These are phyloP conservation scores for Perizoma flavofasciatum DNA, from an alignment of 2,888 invertebrate genomes.

Conservation along the genomic window DNA sequence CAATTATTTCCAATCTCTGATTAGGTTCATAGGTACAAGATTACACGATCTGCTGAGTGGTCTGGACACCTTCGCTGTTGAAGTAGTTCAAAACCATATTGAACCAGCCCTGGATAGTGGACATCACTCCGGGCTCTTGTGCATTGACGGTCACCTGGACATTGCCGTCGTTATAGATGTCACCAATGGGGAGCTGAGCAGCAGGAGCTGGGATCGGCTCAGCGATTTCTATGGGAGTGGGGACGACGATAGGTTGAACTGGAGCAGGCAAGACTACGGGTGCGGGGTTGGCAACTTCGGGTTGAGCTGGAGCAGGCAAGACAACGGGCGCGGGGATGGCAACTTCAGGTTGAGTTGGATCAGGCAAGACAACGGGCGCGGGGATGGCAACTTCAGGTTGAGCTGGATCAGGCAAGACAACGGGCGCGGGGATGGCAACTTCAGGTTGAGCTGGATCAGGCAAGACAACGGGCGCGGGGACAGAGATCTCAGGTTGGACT, in stretches of 20 bases:
- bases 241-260: slow-evolving; percentile 6
- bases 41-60: slow-evolving; percentile 62
- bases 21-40: neutral
- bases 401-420: slow-evolving; percentile 22
- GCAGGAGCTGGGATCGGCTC: slow-evolving; percentile 24
- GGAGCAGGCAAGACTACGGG: slow-evolving; percentile 18
- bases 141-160: slow-evolving; percentile 61
- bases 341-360: slow-evolving; percentile 38
- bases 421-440: slow-evolving; percentile 19
- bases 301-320: slow-evolving; percentile 28
- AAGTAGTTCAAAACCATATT: slow-evolving; percentile 66
- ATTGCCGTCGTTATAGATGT: slow-evolving; percentile 63
- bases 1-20: slow-evolving; percentile 3
- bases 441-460: slow-evolving; percentile 18
- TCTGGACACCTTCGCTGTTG: slow-evolving; percentile 50
- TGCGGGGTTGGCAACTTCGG: slow-evolving; percentile 16
- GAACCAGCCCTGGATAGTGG: slow-evolving; percentile 66
- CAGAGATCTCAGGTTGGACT: slow-evolving; percentile 13
- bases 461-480: slow-evolving; percentile 19
- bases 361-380: slow-evolving; percentile 18
- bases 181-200: slow-evolving; percentile 45
- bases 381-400: slow-evolving; percentile 27
- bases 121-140: slow-evolving; percentile 52
- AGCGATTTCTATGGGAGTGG: slow-evolving; percentile 1
- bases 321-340: slow-evolving; percentile 37